Base-by-base conservation (phyloP, 1,140 invertebrate species). In the Lanistes nyassanus region DNA sequence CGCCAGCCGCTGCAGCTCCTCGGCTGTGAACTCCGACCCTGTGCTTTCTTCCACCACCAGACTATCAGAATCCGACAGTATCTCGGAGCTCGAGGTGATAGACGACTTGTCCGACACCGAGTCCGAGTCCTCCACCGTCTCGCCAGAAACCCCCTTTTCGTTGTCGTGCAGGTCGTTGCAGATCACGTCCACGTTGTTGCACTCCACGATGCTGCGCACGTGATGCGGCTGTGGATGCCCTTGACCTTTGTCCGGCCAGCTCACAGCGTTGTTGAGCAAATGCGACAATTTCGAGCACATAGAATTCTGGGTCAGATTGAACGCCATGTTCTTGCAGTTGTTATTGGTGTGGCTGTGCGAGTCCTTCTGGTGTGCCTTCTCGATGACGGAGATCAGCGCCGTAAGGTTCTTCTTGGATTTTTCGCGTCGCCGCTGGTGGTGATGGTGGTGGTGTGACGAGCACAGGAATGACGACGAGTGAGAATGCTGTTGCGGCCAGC, bases 111-210 rank as follows among this genome's bases (percentile, higher is more conserved):
- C 86, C 68, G 70, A 72, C 26, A 56, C 82, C 84, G 47, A 69
- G 51, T 84, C 84, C 0, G 83, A 81, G 39, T 84, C 84, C 21
- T 83, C 81, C 5, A 66, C 66, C 34, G 62, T 77, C 31, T 83
- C 83, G 29, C 47, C 55, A 31, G 68, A 56, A 16, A 79, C 75
- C 31, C 79, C 65, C 60, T 80, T 79, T n/a, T 80, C 83, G 71
- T 64, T 76, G 42, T 80, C 85, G 73, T 80, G 83, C 29, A 88
- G 80, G 75, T 88, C 87, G 77, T 88, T 88, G 78, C 87, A 88
- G 56, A 88, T 88, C 23, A 88, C 75, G 36, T 88, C 84, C 37
- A 88, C 83, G 78, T 87, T 88, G 13, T 85, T 81, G 81, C 82
- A 84, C 74, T 86, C 83, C 23, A 81, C 80, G 76, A 86, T 86